Conservation (phyloP, 2,113 vertebrate genomes). For the Sturnus vulgaris region DNA sequence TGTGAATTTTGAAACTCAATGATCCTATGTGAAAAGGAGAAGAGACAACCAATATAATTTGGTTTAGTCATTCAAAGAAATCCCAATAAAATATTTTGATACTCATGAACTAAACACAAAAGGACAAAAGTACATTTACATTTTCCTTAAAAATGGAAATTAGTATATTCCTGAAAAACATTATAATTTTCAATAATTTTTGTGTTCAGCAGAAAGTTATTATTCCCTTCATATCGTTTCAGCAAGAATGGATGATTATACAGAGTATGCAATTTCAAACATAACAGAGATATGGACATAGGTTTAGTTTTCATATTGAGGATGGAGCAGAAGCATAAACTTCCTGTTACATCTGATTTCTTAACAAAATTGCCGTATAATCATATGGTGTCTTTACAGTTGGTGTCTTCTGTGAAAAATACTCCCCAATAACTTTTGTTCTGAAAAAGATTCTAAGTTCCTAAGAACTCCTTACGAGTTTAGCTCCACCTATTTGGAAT, state of each 20-base stretch:
- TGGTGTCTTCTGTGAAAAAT: not conserved
- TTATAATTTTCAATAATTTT: not conserved
- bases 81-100: not conserved
- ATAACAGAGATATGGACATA: not conserved
- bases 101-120: not conserved
- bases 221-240: not conserved
- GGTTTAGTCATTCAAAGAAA: not conserved
- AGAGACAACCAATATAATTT: not conserved
- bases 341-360: not conserved
- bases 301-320: not conserved
- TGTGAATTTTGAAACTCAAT: not conserved
- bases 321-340: not conserved
- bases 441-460: not conserved
- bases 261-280: not conserved
- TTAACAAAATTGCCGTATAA: not conserved
- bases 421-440: not conserved
- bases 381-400: not conserved
- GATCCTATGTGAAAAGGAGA: not conserved
- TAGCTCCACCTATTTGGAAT: not conserved
- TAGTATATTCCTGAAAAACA: not conserved
- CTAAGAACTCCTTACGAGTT: not conserved
- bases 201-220: not conserved
- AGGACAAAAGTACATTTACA: rapidly evolving
- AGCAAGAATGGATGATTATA: not conserved
- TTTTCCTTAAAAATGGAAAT: not conserved